Evolutionary conservation across 1,140 invertebrate genomes (phyloP).

Genomic region (Lanistes nyassanus): DNA sequence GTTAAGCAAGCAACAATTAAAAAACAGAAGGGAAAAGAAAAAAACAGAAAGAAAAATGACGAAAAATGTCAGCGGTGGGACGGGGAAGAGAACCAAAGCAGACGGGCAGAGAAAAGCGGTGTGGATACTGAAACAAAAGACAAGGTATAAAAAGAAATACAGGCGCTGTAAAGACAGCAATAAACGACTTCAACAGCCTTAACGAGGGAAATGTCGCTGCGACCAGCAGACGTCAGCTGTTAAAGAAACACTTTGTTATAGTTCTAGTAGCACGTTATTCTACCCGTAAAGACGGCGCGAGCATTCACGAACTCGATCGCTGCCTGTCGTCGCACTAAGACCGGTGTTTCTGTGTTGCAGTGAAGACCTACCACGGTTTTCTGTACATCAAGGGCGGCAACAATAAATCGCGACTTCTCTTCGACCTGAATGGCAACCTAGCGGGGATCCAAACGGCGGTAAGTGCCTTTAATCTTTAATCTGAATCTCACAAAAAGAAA

Average conservation of each 20-base stretch:
- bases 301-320: too few relatives aligned
- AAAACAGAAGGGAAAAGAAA: too few relatives aligned
- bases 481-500: too few relatives aligned
- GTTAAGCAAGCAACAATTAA: too few relatives aligned
- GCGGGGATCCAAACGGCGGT: conserved; percentile 55
- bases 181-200: not conserved
- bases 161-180: not conserved
- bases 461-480: conserved; percentile 27
- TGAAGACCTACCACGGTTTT: conserved; percentile 51
- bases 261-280: not conserved
- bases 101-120: not conserved
- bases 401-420: conserved; percentile 47
- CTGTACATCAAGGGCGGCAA: conserved; percentile 45
- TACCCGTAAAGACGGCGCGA: not conserved
- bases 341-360: conserved; percentile 39
- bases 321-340: not conserved
- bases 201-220: not conserved
- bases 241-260: not conserved
- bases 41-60: conserved; percentile 1
- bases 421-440: conserved; percentile 49
- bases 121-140: not conserved
- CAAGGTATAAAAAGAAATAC: too few relatives aligned
- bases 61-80: too few relatives aligned
- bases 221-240: not conserved
- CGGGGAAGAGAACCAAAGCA: too few relatives aligned